Evolutionary conservation across 2,888 invertebrate species (phyloP), one percentile per base, ranked within the genome.

Genomic region (Elysia crispata): DNA sequence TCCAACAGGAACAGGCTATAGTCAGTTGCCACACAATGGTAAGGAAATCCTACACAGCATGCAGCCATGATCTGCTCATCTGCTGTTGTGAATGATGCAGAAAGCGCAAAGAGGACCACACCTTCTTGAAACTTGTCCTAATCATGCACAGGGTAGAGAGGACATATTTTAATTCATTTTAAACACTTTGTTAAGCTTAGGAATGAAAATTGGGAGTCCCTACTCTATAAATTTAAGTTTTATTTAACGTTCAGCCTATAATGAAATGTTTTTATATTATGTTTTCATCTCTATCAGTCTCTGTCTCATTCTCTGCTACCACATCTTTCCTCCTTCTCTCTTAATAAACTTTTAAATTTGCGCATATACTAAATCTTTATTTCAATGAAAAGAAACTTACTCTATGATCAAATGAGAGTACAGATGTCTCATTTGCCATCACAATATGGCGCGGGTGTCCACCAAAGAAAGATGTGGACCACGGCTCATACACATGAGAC

Each of bases 1-100:
- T 90, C 90, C 57, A 89, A 62, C 33, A 89, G 54, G 66, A 87
- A 80, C 15, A 89, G 57, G 23, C 81, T 79, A 81, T 86, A 86
- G 64, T 89, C 87, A 60, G 89, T 87, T n/a, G 87, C 87, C 15
- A 89, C 77, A 6, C 87, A 60, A 76, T 87, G 88, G 66, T 86
- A 82, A 76, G 87, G 87, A 49, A 72, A 72, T 33, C 72, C 77
- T 8, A 78, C 23, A 5, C 84, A 76, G 33, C 82, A 82, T 8
- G 85, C 83, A 6, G 83, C 76, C 76, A 83, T 81, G 0, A 90
- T 70, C 31, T 86, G 78, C 72, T 89, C 89, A 6, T 81, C 76
- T 15, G 50, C 79, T 28, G 85, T 82, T 31, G 88, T 77, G 13
- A 83, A 67, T n/a, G 74, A 73, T 72, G 76, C 85, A 8, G 88